Percentiles rank a stretch among this genome's conserved stretches.
These are phyloP conservation scores for Eurytoma adleriae DNA, from an alignment of 2,888 invertebrate species.

Conservation along the genomic window DNA sequence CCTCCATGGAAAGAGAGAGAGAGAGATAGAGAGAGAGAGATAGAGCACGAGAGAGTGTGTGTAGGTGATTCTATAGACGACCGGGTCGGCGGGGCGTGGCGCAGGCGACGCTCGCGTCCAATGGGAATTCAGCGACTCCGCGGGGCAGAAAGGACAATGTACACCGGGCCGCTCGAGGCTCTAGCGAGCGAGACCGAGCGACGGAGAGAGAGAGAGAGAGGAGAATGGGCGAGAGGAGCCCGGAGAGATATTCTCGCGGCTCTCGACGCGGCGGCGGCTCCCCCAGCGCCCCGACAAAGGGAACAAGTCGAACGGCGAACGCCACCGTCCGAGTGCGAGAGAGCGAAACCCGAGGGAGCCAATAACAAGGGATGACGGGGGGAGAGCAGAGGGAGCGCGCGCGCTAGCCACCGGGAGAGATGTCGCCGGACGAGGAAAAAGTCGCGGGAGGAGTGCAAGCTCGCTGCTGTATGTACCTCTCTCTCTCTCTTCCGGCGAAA, in stretches of 20 bases:
- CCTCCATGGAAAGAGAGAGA: constrained; percentile 39
- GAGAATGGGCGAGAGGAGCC: constrained; percentile 14
- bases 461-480: too few relatives aligned
- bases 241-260: constrained; percentile 30
- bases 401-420: too few relatives aligned
- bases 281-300: constrained; percentile 59
- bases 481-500: not conserved
- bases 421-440: not conserved
- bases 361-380: constrained; percentile 51
- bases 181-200: constrained; percentile 36
- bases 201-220: constrained; percentile 33
- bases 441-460: not conserved
- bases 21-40: constrained; percentile 23
- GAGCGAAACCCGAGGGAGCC: constrained; percentile 44
- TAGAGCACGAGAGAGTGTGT: constrained; percentile 26
- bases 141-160: constrained; percentile 70
- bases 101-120: constrained; percentile 72
- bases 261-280: not conserved
- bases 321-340: constrained; percentile 47
- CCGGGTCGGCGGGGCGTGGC: constrained; percentile 70
- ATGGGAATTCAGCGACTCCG: constrained; percentile 71
- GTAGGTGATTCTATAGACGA: constrained; percentile 59
- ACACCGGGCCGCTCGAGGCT: constrained; percentile 37
- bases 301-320: constrained; percentile 67
- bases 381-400: too few relatives aligned